These are phyloP conservation scores for Actias luna DNA, from an alignment of 2,888 invertebrate species.

Conservation along the genomic window DNA sequence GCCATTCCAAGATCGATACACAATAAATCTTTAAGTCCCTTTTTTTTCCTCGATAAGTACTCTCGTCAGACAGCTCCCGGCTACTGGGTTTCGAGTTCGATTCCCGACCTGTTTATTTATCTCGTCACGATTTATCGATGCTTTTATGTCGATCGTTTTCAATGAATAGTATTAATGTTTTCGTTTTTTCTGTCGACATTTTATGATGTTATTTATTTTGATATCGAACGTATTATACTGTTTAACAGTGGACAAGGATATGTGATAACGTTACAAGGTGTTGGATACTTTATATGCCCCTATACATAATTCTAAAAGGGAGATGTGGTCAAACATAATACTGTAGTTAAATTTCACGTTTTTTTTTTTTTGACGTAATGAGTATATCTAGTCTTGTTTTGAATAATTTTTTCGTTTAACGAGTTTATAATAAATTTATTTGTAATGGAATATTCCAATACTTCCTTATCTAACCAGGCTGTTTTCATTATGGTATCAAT, in stretches of 20 bases:
- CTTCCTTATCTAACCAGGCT: too few relatives aligned
- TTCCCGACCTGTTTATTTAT: constrained; percentile 36
- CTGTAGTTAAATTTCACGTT: too few relatives aligned
- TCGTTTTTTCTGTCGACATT: constrained; percentile 17
- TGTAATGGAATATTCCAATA: too few relatives aligned
- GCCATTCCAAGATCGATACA: constrained; percentile 66
- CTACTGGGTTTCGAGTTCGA: constrained; percentile 62
- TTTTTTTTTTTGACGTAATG: too few relatives aligned
- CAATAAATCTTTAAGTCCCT: constrained; percentile 64
- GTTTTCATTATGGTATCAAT: too few relatives aligned
- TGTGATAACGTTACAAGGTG: background rate
- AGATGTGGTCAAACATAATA: background rate
- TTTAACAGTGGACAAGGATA: background rate
- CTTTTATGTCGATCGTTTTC: constrained; percentile 49
- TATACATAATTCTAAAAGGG: background rate
- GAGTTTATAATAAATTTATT: too few relatives aligned
- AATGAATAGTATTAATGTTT: constrained; percentile 51
- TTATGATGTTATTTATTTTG: constrained; percentile 27
- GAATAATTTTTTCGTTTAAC: too few relatives aligned
- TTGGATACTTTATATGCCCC: background rate
- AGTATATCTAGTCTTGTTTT: too few relatives aligned
- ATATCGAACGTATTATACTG: constrained; percentile 20
- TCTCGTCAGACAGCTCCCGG: constrained; percentile 38
- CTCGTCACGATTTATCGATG: constrained; percentile 51
- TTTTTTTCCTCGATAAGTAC: constrained; percentile 57